phyloP scores from a whole-genome alignment of 2,797 vertebrate species.

The Arremon brunneinucha region DNA sequence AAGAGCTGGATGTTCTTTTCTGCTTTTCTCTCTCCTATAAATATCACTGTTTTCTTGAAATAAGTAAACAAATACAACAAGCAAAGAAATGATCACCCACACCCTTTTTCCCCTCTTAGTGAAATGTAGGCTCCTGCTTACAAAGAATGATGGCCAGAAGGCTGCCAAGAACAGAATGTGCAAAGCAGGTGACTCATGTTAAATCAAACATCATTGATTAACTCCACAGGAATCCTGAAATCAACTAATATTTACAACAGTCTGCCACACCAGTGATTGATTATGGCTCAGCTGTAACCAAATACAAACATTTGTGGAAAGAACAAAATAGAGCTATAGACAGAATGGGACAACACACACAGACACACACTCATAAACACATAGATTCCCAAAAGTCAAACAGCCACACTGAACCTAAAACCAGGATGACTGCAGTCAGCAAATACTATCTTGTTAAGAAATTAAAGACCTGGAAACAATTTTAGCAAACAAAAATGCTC shows the following conservation, averaged over 20 bases:
- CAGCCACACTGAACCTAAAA: neutral
- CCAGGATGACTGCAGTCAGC: neutral
- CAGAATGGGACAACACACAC: neutral
- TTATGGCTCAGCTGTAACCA: neutral
- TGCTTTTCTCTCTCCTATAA: neutral
- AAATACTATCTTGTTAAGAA: neutral
- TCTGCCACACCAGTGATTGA: neutral
- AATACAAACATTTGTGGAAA: neutral
- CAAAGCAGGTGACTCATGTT: neutral
- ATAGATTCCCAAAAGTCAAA: neutral
- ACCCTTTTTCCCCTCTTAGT: neutral
- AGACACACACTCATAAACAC: fast-evolving
- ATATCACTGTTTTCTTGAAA: neutral
- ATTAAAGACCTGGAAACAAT: neutral
- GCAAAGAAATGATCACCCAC: neutral
- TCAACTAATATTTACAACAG: neutral
- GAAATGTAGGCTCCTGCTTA: neutral
- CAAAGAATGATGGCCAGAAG: neutral
- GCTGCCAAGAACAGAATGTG: neutral
- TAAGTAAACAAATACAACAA: neutral
- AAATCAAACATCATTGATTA: neutral
- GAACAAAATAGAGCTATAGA: neutral
- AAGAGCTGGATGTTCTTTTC: neutral
- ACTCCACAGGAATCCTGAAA: neutral
- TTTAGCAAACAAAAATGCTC: neutral